Percentiles rank a stretch among this genome's conserved stretches.
phyloP scores from a whole-genome alignment of 2,888 invertebrate genomes.

The Alcis repandata region DNA sequence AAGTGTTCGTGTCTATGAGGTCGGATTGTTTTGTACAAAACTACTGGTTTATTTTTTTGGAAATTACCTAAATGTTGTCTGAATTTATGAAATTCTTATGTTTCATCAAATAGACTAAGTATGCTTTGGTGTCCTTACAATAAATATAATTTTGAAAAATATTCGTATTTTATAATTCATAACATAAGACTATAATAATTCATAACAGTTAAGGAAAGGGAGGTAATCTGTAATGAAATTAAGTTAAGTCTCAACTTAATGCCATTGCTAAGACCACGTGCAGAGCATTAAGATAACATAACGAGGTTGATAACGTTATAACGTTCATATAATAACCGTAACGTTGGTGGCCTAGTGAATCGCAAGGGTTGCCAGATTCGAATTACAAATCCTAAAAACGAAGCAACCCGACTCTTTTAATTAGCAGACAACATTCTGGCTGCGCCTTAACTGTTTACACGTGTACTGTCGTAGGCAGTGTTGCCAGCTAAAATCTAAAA shows the following conservation, averaged over 20 bases:
- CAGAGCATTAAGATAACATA: slow-evolving; percentile 49
- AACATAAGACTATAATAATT: neutral
- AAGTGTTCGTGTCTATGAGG: no score
- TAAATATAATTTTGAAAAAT: no score
- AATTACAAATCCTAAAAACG: slow-evolving; percentile 66
- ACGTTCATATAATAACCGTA: slow-evolving; percentile 28
- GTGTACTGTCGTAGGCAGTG: slow-evolving; percentile 13
- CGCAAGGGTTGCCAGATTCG: slow-evolving; percentile 61
- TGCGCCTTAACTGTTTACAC: slow-evolving; percentile 33
- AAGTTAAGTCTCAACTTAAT: slow-evolving; percentile 15
- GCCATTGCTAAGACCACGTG: slow-evolving; percentile 37
- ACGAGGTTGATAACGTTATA: slow-evolving; percentile 52
- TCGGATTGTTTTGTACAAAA: no score
- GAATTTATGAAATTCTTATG: no score
- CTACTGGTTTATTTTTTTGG: no score
- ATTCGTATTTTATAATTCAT: no score
- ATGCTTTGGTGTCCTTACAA: no score
- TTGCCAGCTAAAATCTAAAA: neutral
- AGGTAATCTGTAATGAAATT: slow-evolving; percentile 12
- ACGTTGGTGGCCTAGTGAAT: slow-evolving; percentile 55
- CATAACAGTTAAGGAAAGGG: slow-evolving; percentile 5
- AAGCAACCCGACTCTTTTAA: slow-evolving; percentile 68
- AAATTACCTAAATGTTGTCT: no score
- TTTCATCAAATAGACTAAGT: no score
- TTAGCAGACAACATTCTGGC: slow-evolving; percentile 56